A percentile compares a stretch with the other conserved stretches of the same genome.
Conservation (phyloP, 2,797 vertebrate species). For the Halcyon smyrnensis region DNA sequence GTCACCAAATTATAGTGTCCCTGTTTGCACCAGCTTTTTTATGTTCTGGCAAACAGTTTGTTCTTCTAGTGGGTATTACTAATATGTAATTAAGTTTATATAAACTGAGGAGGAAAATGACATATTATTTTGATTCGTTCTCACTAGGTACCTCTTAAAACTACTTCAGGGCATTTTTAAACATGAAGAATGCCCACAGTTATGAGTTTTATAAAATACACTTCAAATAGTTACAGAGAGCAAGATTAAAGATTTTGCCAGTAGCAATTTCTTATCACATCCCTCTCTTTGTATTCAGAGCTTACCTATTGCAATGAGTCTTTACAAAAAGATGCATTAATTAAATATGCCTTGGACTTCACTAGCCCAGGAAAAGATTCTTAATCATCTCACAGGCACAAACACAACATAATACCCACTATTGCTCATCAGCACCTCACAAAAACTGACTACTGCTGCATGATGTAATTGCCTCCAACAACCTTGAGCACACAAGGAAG, state of each 20-base stretch:
- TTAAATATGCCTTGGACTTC: slow-evolving; percentile 34
- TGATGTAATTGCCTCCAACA: background rate
- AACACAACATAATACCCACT: background rate
- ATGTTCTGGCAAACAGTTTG: background rate
- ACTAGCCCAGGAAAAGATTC: background rate
- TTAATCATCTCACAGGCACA: slow-evolving; percentile 14
- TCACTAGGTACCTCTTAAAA: background rate
- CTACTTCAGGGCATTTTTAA: slow-evolving; percentile 6
- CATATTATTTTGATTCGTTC: slow-evolving; percentile 3
- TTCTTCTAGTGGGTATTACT: background rate
- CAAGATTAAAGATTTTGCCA: background rate
- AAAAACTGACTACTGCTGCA: background rate
- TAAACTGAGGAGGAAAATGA: background rate
- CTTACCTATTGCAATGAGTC: slow-evolving; percentile 1
- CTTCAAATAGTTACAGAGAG: background rate
- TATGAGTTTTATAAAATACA: background rate
- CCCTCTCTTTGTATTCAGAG: slow-evolving; percentile 3
- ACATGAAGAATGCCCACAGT: background rate
- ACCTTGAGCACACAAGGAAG: background rate
- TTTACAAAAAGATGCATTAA: slow-evolving; percentile 30
- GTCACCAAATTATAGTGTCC: background rate
- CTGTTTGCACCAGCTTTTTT: background rate
- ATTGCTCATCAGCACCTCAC: background rate
- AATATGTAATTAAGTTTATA: background rate
- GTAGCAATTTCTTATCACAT: slow-evolving; percentile 10